phyloP scores from a whole-genome alignment of 2,888 invertebrate species.

The Troides oblongomaculatus region DNA sequence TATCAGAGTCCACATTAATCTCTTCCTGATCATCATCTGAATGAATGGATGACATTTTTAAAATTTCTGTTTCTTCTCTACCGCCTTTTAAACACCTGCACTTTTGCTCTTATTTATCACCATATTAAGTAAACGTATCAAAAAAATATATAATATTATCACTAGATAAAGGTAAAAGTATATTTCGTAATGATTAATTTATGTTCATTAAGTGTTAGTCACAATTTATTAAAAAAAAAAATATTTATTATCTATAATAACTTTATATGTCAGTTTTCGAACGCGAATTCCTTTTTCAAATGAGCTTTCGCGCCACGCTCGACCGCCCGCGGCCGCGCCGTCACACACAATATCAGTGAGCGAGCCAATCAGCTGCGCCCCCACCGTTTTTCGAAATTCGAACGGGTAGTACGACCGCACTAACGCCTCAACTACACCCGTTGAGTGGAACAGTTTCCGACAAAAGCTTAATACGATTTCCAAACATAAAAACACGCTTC shows the following conservation, averaged over 20 bases:
- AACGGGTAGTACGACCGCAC: slow-evolving; percentile 76
- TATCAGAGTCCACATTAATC: slow-evolving; percentile 84
- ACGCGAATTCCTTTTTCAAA: slow-evolving; percentile 49
- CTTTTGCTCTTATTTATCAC: slow-evolving; percentile 34
- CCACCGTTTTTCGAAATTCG: slow-evolving; percentile 64
- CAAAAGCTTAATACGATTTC: slow-evolving; percentile 81
- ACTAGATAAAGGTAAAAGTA: not conserved
- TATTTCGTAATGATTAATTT: not conserved
- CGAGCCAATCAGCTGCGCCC: slow-evolving; percentile 73
- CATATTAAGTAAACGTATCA: slow-evolving; percentile 15
- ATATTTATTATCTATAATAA: slow-evolving; percentile 7
- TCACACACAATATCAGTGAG: slow-evolving; percentile 66
- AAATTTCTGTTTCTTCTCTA: slow-evolving; percentile 5
- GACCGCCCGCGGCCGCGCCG: slow-evolving; percentile 68
- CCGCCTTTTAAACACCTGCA: slow-evolving; percentile 52
- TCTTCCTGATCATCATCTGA: slow-evolving; percentile 84
- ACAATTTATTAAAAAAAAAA: not conserved
- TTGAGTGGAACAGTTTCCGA: slow-evolving; percentile 79
- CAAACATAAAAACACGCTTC: slow-evolving; percentile 80
- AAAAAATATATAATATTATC: not conserved
- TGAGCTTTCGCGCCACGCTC: slow-evolving; percentile 56
- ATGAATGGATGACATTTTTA: slow-evolving; percentile 74
- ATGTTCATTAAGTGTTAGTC: not conserved
- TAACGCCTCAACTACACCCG: slow-evolving; percentile 77
- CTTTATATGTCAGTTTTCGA: slow-evolving; percentile 20